Conservation (phyloP, 2,888 invertebrate species). For the Esperia sulphurella region DNA sequence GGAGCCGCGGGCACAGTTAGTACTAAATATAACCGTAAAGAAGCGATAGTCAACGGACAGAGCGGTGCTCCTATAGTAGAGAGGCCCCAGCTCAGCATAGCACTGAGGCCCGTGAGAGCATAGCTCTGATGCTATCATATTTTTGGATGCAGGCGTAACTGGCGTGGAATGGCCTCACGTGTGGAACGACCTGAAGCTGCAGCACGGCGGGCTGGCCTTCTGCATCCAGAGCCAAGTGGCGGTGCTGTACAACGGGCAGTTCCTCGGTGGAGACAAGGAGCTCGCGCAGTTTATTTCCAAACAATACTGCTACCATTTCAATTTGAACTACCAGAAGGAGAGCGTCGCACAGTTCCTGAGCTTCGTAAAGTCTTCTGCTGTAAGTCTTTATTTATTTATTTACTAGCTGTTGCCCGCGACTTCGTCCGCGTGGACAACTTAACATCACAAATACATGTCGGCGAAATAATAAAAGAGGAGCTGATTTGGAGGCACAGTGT, state of each 20-base stretch:
- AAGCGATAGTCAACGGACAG: too few relatives aligned
- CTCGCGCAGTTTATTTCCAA: slow-evolving; percentile 62
- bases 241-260: slow-evolving; percentile 66
- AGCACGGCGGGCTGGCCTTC: slow-evolving; percentile 67
- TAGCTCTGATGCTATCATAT: too few relatives aligned
- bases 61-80: too few relatives aligned
- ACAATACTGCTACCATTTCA: slow-evolving; percentile 62
- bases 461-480: too few relatives aligned
- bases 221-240: slow-evolving; percentile 62
- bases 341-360: slow-evolving; percentile 57
- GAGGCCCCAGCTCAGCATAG: too few relatives aligned
- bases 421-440: too few relatives aligned
- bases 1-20: too few relatives aligned
- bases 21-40: too few relatives aligned
- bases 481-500: too few relatives aligned
- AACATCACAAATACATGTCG: too few relatives aligned
- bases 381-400: slow-evolving; percentile 18
- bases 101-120: too few relatives aligned
- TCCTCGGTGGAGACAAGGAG: slow-evolving; percentile 75
- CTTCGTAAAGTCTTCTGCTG: slow-evolving; percentile 60
- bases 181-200: slow-evolving; percentile 51
- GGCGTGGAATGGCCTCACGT: slow-evolving; percentile 60
- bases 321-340: slow-evolving; percentile 63
- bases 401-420: too few relatives aligned
- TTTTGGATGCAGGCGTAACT: slow-evolving; percentile 47